These are phyloP conservation scores for Nowickia ferox DNA, from an alignment of 2,888 invertebrate genomes.

Conservation along the genomic window DNA sequence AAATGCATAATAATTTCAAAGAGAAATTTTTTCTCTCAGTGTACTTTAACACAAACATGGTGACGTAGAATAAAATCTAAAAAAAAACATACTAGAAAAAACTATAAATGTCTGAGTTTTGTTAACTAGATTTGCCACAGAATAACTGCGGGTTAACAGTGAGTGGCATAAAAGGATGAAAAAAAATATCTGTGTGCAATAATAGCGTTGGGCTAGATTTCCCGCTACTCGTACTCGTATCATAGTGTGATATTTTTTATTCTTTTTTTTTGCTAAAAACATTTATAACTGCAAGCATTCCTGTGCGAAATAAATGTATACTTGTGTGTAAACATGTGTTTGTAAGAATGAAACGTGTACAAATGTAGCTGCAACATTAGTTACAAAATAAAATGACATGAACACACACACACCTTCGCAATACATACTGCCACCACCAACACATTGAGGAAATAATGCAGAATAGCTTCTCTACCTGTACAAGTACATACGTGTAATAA, in stretches of 20 bases:
- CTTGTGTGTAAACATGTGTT: not conserved
- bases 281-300: constrained; percentile 59
- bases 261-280: constrained; percentile 11
- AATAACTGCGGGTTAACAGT: constrained; percentile 75
- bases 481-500: not conserved
- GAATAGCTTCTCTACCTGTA: not conserved
- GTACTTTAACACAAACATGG: not conserved
- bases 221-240: constrained; percentile 22
- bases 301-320: not conserved
- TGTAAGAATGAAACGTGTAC: not conserved
- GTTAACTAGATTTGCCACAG: constrained; percentile 71
- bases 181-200: constrained; percentile 60
- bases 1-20: not conserved
- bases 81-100: constrained; percentile 16
- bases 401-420: constrained; percentile 17
- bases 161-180: constrained; percentile 24
- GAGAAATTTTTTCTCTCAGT: not conserved
- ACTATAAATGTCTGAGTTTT: constrained; percentile 68
- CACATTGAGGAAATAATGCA: not conserved
- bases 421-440: not conserved
- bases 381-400: constrained; percentile 18
- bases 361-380: not conserved
- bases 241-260: not conserved
- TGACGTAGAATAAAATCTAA: constrained; percentile 21
- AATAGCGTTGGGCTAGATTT: constrained; percentile 64